A percentile compares a stretch with the other conserved stretches of the same genome.
These are phyloP conservation scores for Prochilodus magdalenae DNA, from an alignment of 2,113 vertebrate species.

Conservation along the genomic window DNA sequence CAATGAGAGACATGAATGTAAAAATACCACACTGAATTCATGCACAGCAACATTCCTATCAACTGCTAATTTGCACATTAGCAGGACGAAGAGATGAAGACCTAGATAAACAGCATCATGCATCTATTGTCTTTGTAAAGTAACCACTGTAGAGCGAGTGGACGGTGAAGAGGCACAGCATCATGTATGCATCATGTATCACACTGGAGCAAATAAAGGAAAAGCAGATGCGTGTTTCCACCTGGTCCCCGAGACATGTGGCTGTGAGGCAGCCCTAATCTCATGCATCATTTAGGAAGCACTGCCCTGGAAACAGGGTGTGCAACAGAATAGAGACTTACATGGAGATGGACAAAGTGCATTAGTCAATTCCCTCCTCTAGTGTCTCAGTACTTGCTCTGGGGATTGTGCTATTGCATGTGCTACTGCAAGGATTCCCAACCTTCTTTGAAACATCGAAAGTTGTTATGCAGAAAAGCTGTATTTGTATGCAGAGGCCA, in stretches of 20 bases:
- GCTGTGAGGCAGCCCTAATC: constrained; percentile 1
- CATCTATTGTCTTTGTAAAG: not conserved
- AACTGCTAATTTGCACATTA: not conserved
- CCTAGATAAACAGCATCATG: not conserved
- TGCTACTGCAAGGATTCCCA: no score
- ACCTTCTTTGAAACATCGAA: no score
- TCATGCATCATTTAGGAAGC: constrained; percentile 51
- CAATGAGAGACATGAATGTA: not conserved
- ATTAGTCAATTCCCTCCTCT: not conserved
- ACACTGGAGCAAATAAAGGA: not conserved
- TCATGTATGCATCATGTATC: not conserved
- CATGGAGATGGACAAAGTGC: not conserved
- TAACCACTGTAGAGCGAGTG: not conserved
- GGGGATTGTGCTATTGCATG: no score
- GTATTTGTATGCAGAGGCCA: not conserved
- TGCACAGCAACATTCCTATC: no score
- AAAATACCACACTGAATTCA: no score
- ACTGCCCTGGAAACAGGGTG: constrained; percentile 37
- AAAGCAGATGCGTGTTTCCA: not conserved
- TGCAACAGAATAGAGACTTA: constrained; percentile 5
- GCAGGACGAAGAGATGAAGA: no score
- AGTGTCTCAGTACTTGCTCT: not conserved
- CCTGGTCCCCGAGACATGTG: constrained; percentile 3
- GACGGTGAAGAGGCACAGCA: not conserved
- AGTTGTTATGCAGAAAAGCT: not conserved